Base-by-base conservation (phyloP, 2,888 invertebrate species). In the Myopa tessellatipennis region DNA sequence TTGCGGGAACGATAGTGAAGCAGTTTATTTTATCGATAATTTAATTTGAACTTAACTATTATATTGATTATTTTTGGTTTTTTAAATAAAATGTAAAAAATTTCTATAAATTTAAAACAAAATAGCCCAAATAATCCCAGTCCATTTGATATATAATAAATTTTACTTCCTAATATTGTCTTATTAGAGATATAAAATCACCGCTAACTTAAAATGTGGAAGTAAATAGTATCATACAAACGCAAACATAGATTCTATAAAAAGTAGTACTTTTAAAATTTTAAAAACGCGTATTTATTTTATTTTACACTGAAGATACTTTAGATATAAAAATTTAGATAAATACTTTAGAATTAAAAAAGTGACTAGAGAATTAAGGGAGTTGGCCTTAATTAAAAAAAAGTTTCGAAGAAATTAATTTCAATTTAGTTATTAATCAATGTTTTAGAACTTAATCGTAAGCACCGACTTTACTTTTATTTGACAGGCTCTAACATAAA, bases 1-100 rank as follows among this genome's bases (percentile, higher is more conserved):
- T 50, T 96, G 95, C 88, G 96, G 96, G 3, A 93, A 95, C 82
- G 97, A 97, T 85, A 95, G 95, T 87, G 97, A 97, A 90, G 96
- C 97, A 40, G 90, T 97, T 82, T 96, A 96, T 89, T 90, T 95
- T 68, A 92, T 96, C 78, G 93, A 92, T 87, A 93, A 94, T 89
- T 90, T 75, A 38, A 69, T 75, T 45, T 75, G 60, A 75, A 26
- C 6, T 38, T 34, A 18, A 38, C 38, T 34, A 12, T 50, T 26
- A 12, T 65, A 63, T n/a, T 63, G 8, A 50, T 58, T 18, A 26
- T 52, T 72, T 60, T 36, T 14, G 60, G 26, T 82, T 26, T 71
- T 79, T 18, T 80, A 79, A 81, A 60, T 12, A 0, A n/a, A 16
- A 26, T 50, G 52, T 26, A n/a, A 50, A 71, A 36, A 72, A 72